A percentile compares a stretch with the other conserved stretches of the same genome.
Evolutionary conservation across 2,113 vertebrate genomes (phyloP).

Genomic region (Pachycephala philippinensis): DNA sequence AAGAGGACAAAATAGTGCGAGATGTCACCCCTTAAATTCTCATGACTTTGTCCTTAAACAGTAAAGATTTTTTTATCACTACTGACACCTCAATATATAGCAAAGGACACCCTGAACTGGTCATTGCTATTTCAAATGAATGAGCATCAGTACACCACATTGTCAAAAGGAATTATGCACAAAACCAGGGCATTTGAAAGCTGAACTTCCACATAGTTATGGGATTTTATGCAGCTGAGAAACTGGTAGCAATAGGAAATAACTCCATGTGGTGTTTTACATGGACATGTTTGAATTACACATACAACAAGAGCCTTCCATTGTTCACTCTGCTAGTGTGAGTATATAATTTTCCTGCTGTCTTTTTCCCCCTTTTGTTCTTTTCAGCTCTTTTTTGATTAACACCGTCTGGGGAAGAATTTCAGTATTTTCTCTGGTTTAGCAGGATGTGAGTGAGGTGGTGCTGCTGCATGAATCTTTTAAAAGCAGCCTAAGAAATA

Average conservation of each 20-base stretch:
- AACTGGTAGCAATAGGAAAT: slow-evolving; percentile 49
- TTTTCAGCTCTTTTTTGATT: slow-evolving; percentile 69
- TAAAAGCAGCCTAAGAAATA: slow-evolving; percentile 82
- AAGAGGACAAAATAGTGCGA: background rate
- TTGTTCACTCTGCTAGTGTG: slow-evolving; percentile 66
- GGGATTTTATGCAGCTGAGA: slow-evolving; percentile 57
- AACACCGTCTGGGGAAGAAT: slow-evolving; percentile 58
- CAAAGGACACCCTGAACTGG: slow-evolving; percentile 59
- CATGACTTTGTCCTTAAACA: slow-evolving; percentile 9
- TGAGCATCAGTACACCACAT: background rate
- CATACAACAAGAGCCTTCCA: slow-evolving; percentile 58
- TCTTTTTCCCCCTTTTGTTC: slow-evolving; percentile 62
- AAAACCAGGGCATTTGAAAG: slow-evolving; percentile 10
- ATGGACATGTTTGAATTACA: slow-evolving; percentile 60
- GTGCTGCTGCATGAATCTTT: slow-evolving; percentile 80
- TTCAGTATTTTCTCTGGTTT: slow-evolving; percentile 63
- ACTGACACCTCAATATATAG: slow-evolving; percentile 61
- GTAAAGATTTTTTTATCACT: slow-evolving; percentile 20
- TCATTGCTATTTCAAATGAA: slow-evolving; percentile 23
- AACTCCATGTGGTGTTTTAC: slow-evolving; percentile 50
- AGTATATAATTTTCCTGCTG: slow-evolving; percentile 68
- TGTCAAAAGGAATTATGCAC: slow-evolving; percentile 55
- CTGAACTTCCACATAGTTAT: slow-evolving; percentile 47
- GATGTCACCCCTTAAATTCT: background rate
- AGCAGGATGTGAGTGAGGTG: slow-evolving; percentile 68